Evolutionary conservation across 1,140 invertebrate species (phyloP).

Genomic region (Drosophila simulans): DNA sequence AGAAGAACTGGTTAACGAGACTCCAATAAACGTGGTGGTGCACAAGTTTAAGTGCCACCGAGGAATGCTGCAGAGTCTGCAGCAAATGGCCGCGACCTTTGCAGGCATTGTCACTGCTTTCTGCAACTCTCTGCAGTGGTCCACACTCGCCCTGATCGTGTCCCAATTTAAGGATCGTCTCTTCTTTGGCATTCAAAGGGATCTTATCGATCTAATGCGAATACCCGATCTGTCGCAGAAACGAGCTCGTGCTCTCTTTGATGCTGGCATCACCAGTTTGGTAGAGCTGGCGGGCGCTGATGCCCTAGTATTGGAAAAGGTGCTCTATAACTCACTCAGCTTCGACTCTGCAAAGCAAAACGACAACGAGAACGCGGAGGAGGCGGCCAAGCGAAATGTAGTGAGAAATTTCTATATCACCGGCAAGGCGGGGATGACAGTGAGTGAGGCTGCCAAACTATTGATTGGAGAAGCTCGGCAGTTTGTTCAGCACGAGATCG

Average conservation of each 20-base stretch:
- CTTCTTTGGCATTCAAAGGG: constrained; percentile 96
- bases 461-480: constrained; percentile 92
- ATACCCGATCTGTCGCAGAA: constrained; percentile 93
- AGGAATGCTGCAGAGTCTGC: constrained; percentile 95
- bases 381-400: constrained; percentile 88
- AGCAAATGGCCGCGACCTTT: constrained; percentile 98
- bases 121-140: constrained; percentile 97
- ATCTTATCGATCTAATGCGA: constrained; percentile 96
- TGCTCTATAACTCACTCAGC: constrained; percentile 91
- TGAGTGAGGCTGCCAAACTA: constrained; percentile 91
- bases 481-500: constrained; percentile 88
- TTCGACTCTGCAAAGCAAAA: constrained; percentile 92
- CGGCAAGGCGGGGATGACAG: constrained; percentile 91
- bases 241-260: constrained; percentile 93
- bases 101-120: constrained; percentile 96
- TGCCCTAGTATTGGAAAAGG: constrained; percentile 89
- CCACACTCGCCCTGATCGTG: constrained; percentile 94
- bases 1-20: constrained; percentile 96
- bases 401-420: constrained; percentile 92
- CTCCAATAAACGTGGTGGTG: constrained; percentile 91
- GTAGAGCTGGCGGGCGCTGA: constrained; percentile 91
- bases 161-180: constrained; percentile 97
- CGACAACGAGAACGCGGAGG: constrained; percentile 89
- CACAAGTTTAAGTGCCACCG: constrained; percentile 93
- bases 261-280: constrained; percentile 92